phyloP scores from a whole-genome alignment of 2,888 invertebrate species.

The Andrena bucephala region DNA sequence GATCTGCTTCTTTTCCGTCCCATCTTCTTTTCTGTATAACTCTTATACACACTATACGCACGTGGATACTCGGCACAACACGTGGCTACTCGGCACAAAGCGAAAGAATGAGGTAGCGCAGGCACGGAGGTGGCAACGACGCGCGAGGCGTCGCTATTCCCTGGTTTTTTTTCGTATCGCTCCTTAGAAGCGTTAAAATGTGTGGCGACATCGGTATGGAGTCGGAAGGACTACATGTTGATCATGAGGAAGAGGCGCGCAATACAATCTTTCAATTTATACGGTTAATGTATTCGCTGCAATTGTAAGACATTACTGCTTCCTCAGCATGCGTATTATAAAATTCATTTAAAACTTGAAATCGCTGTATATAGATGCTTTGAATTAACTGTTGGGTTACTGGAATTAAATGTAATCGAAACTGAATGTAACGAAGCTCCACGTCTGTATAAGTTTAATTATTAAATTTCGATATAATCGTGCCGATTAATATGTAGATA shows the following conservation, averaged over 20 bases:
- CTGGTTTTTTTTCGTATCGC: neutral
- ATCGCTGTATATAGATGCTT: too few relatives aligned
- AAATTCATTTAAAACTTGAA: too few relatives aligned
- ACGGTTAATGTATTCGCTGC: too few relatives aligned
- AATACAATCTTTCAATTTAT: neutral
- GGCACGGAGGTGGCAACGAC: neutral
- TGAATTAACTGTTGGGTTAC: too few relatives aligned
- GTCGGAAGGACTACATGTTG: neutral
- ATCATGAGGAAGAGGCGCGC: slow-evolving; percentile 1
- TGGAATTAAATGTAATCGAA: too few relatives aligned
- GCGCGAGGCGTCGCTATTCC: neutral
- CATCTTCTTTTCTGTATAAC: too few relatives aligned
- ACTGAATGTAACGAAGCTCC: too few relatives aligned
- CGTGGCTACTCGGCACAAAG: neutral
- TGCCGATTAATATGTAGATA: too few relatives aligned
- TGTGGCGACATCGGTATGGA: neutral
- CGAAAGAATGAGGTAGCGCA: slow-evolving; percentile 1
- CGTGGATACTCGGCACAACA: neutral
- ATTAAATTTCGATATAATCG: too few relatives aligned
- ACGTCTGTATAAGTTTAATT: too few relatives aligned
- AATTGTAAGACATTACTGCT: too few relatives aligned
- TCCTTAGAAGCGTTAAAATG: neutral
- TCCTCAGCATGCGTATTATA: too few relatives aligned
- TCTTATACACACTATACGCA: neutral
- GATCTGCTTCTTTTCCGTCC: neutral